Base-by-base conservation (phyloP, 2,113 vertebrate genomes). In the Gymnocephalus cernua region DNA sequence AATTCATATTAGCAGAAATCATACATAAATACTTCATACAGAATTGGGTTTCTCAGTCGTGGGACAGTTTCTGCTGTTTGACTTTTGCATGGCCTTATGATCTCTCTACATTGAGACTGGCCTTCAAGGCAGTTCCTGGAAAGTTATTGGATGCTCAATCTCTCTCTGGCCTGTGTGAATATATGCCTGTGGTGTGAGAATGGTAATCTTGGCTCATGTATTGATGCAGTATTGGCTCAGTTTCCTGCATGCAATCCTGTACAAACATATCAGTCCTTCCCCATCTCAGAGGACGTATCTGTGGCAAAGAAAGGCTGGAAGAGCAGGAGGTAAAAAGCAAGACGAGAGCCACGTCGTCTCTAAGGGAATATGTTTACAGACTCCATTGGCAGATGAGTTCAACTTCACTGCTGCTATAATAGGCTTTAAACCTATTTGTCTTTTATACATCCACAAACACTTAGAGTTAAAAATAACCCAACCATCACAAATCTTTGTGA, bases 181-280 rank as follows among this genome's bases (percentile, higher is more conserved):
- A 67, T 76, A 74, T 62, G 83, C 85, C 68, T 93, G 90, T 78
- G 77, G 91, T 89, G 92, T 92, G 91, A 91, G 90, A 93, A 92
- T 73, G 71, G 81, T 80, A 87, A 88, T 86, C 74, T 88, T 91
- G 89, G 87, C 85, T 66, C 64, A 27, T 32, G 74, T 47, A 71
- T 77, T 44, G 29, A 64, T 79, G 80, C 79, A 77, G 88, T 38
- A 35, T 80, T 89, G 91, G 88, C 91, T 79, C 74, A 41, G 32
- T 47, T 79, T 86, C 64, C 65, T 38, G 61, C 81, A 69, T 67
- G 77, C 62, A 84, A 83, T 53, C 82, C 81, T 88, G 80, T 63
- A 77, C 74, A 92, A 90, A 94, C 77, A 91, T 87, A 93, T 90
- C 80, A 81, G 72, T 85, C 62, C 41, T 78, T 62, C 72, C 72